These are phyloP conservation scores for Coccyzus lansbergi DNA, from an alignment of 2,797 vertebrate species.

Conservation along the genomic window DNA sequence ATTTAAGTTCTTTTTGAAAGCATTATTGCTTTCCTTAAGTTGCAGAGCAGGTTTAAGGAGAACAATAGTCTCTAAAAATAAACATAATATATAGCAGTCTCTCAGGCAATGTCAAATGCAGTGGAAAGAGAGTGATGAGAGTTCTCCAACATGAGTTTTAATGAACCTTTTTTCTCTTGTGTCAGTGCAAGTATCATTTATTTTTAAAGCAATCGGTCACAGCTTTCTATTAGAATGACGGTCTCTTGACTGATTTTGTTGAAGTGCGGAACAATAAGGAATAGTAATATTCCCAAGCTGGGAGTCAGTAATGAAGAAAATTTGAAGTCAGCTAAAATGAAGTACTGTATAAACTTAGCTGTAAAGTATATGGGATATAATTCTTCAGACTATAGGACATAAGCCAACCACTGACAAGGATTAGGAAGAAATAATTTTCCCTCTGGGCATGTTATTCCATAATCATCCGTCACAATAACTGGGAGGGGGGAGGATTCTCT, in stretches of 20 bases:
- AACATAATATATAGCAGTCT: constrained; percentile 71
- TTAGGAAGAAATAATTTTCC: constrained; percentile 36
- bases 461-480: not conserved
- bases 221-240: constrained; percentile 63
- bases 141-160: constrained; percentile 70
- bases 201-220: constrained; percentile 66
- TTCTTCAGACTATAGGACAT: not conserved
- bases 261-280: constrained; percentile 67
- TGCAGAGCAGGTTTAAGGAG: constrained; percentile 57
- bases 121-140: constrained; percentile 67
- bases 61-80: constrained; percentile 76
- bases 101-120: constrained; percentile 70
- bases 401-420: constrained; percentile 16
- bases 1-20: constrained; percentile 38
- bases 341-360: constrained; percentile 4
- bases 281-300: constrained; percentile 52
- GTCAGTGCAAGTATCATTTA: constrained; percentile 68
- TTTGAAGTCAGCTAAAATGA: constrained; percentile 45
- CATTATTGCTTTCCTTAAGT: constrained; percentile 28
- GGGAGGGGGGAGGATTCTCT: not conserved
- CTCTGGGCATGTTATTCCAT: not conserved
- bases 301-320: constrained; percentile 50
- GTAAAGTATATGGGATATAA: constrained; percentile 5
- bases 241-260: constrained; percentile 65
- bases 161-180: constrained; percentile 65